Evolutionary conservation across 2,797 vertebrate species (phyloP).

Genomic region (Chelon auratus): DNA sequence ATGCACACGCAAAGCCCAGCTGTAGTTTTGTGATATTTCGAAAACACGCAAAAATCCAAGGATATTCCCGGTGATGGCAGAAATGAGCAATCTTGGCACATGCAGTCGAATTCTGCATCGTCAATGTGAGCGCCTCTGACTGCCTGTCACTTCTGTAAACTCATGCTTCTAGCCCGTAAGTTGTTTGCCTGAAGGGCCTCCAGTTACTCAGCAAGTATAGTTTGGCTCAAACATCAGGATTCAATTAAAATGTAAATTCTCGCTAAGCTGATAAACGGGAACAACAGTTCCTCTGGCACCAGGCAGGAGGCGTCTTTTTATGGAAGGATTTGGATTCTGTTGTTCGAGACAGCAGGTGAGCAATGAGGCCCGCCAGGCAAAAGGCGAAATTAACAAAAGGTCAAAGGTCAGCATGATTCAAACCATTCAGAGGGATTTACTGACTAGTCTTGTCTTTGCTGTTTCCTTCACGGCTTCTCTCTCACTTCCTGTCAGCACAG

Average conservation of each 20-base stretch:
- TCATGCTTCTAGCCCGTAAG: constrained; percentile 64
- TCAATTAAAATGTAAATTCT: constrained; percentile 85
- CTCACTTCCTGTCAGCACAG: constrained; percentile 8
- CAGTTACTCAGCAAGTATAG: constrained; percentile 67
- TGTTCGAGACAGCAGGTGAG: constrained; percentile 55
- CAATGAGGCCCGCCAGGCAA: constrained; percentile 30
- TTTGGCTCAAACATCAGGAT: constrained; percentile 73
- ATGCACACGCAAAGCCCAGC: constrained; percentile 34
- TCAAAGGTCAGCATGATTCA: constrained; percentile 46
- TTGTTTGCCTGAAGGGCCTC: constrained; percentile 60
- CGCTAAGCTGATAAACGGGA: constrained; percentile 74
- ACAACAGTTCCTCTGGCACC: constrained; percentile 62
- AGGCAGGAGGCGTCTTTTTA: constrained; percentile 63
- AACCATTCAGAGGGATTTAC: constrained; percentile 41
- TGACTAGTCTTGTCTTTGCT: constrained; percentile 33
- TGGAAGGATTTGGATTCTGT: constrained; percentile 33
- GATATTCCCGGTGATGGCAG: constrained; percentile 48
- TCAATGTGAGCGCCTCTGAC: constrained; percentile 69
- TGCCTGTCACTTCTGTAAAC: constrained; percentile 75
- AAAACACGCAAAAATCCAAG: constrained; percentile 10
- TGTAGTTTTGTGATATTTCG: constrained; percentile 48
- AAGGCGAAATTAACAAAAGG: constrained; percentile 48
- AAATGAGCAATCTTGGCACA: constrained; percentile 63
- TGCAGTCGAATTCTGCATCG: constrained; percentile 60
- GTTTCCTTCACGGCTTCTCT: constrained; percentile 24